Evolutionary conservation across 30 jellyfish, hydroid and myxozoan species (phyloP).

Genomic region (Aurelia aurita): DNA sequence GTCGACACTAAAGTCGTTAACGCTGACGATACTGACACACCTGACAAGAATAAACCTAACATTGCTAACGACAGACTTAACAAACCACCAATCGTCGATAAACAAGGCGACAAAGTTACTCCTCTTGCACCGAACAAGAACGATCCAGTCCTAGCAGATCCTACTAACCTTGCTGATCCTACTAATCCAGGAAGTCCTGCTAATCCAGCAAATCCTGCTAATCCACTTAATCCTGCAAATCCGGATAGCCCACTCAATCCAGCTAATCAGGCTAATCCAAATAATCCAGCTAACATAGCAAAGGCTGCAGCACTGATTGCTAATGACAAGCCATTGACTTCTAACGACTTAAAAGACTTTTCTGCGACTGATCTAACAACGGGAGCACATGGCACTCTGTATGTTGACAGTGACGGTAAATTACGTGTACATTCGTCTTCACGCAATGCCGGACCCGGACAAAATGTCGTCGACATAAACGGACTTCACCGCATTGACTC

Average conservation of each 20-base stretch:
- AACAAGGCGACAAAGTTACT: slow-evolving; percentile 52
- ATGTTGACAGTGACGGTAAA: slow-evolving; percentile 36
- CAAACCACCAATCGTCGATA: slow-evolving; percentile 32
- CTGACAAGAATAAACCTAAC: slow-evolving; percentile 33
- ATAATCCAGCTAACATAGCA: slow-evolving; percentile 1
- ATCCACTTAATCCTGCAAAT: slow-evolving; percentile 14
- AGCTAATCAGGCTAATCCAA: slow-evolving; percentile 11
- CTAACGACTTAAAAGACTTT: slow-evolving; percentile 5
- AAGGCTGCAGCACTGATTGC: not conserved
- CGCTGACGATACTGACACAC: slow-evolving; percentile 21
- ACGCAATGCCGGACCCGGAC: not conserved
- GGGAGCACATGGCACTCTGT: slow-evolving; percentile 25
- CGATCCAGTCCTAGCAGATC: slow-evolving; percentile 34
- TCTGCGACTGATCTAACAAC: slow-evolving; percentile 9
- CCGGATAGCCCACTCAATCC: slow-evolving; percentile 16
- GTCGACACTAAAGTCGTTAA: slow-evolving; percentile 26
- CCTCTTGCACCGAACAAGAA: slow-evolving; percentile 16
- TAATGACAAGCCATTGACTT: not conserved
- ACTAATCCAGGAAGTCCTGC: slow-evolving; percentile 37
- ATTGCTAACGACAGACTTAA: slow-evolving; percentile 44
- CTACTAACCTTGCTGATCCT: slow-evolving; percentile 27
- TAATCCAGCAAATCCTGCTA: slow-evolving; percentile 31
- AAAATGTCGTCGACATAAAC: slow-evolving; percentile 19
- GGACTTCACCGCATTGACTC: slow-evolving; percentile 21
- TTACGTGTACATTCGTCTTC: slow-evolving; percentile 21